Conservation (phyloP, 2,797 vertebrate genomes). For the Craterocephalus amniculus region DNA sequence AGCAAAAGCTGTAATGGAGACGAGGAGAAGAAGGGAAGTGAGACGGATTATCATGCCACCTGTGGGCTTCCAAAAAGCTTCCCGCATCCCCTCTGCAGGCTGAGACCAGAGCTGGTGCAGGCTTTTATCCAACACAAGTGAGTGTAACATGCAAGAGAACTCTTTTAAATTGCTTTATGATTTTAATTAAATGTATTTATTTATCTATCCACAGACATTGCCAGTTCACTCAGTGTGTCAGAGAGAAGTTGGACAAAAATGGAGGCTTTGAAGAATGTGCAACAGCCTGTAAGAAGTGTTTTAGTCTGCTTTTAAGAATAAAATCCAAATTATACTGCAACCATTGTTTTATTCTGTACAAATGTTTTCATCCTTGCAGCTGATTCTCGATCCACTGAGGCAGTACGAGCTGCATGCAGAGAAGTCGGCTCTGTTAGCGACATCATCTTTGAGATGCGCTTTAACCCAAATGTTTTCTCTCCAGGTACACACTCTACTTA, state of each 20-base stretch:
- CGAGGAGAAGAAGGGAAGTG: constrained; percentile 23
- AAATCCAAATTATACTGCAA: not conserved
- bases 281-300: constrained; percentile 67
- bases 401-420: constrained; percentile 81
- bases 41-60: constrained; percentile 56
- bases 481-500: constrained; percentile 73
- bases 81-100: constrained; percentile 81
- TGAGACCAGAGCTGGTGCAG: constrained; percentile 83
- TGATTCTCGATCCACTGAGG: constrained; percentile 75
- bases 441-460: constrained; percentile 88
- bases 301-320: not conserved
- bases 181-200: not conserved
- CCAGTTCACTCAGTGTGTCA: constrained; percentile 78
- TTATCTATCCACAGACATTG: constrained; percentile 70
- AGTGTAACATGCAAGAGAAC: constrained; percentile 48
- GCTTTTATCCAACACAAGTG: constrained; percentile 86
- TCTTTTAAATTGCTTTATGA: not conserved
- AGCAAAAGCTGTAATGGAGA: constrained; percentile 40
- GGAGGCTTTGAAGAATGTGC: constrained; percentile 81
- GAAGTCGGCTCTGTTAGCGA: constrained; percentile 84
- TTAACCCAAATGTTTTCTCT: constrained; percentile 83
- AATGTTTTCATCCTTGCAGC: constrained; percentile 56
- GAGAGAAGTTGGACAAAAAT: constrained; percentile 73
- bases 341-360: not conserved
- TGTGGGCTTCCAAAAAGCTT: constrained; percentile 75